These are phyloP conservation scores for Mystacornis crossleyi DNA, from an alignment of 2,113 vertebrate species.

Conservation along the genomic window DNA sequence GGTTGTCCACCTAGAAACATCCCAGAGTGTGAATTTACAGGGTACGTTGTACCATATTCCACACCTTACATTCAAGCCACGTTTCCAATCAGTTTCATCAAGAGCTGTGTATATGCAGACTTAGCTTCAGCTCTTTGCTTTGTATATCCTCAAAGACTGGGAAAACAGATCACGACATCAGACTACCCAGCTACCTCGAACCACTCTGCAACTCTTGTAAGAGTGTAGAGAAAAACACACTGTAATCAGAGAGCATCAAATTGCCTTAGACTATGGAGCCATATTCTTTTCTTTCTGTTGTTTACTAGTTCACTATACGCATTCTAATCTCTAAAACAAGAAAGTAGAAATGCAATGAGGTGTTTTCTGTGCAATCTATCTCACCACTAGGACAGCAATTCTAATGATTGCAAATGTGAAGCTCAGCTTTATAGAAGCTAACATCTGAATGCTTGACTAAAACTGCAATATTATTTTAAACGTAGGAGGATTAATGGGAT, in stretches of 20 bases:
- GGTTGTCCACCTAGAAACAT: neutral
- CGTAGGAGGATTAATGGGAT: neutral
- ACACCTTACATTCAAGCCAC: neutral
- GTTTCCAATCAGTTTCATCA: neutral
- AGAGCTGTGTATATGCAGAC: neutral
- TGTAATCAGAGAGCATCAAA: neutral
- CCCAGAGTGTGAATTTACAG: neutral
- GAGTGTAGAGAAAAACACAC: neutral
- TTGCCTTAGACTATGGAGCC: neutral
- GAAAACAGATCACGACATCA: neutral
- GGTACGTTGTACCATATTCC: neutral
- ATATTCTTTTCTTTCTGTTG: neutral
- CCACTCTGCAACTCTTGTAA: neutral
- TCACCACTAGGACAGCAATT: neutral
- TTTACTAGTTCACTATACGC: neutral
- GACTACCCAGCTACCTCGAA: neutral
- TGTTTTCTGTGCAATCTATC: neutral
- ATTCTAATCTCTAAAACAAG: neutral
- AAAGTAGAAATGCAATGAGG: neutral
- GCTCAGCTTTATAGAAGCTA: neutral
- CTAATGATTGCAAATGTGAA: neutral
- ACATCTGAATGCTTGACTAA: neutral
- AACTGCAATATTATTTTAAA: neutral
- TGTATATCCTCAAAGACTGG: neutral
- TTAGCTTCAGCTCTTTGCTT: neutral